Base-by-base conservation (phyloP, 2,113 vertebrate genomes). In the Sterrhoptilus dennistouni region DNA sequence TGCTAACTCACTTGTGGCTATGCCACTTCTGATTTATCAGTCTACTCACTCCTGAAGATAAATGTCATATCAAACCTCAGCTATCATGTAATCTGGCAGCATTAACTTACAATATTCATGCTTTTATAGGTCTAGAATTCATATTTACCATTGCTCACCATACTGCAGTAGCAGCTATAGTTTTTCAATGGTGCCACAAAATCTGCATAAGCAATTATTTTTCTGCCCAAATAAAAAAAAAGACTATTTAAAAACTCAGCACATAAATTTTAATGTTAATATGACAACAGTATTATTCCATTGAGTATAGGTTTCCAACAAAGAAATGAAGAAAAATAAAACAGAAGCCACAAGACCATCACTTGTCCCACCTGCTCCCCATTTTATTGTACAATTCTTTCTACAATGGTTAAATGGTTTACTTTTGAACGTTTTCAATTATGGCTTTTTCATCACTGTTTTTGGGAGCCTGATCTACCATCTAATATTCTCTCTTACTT, bases 11-110 rank as follows among this genome's bases (percentile, higher is more conserved):
- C 97, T 97, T 96, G 96, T 97, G 97, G 95, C 96, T 94, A 96
- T 97, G 97, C 95, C 97, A 97, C 91, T 97, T 96, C 93, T 93
- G 96, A 97, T 97, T 97, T 97, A 97, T 97, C 97, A 97, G 95
- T 77, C 93, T 96, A 96, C 95, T 96, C 94, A 95, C 83, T 97
- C 95, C 92, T 88, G 89, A 97, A 97, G 96, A 97, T 97, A 97
- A 97, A 97, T 97, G 96, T 96, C 96, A 96, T 96, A 96, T 97
- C 97, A 97, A 96, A 96, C 95, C 91, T 78, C 84, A 96, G 95
- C 93, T 74, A 96, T 96, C 96, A 97, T 87, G 83, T 94, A 96
- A 97, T 90, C 93, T 97, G 96, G 97, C 96, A 97, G 96, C 93
- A 91, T 90, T 96, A 96, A 92, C 92, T 94, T 81, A 82, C 54